Evolutionary conservation across 2,797 vertebrate genomes (phyloP).

Genomic region (Lophotriccus pileatus): DNA sequence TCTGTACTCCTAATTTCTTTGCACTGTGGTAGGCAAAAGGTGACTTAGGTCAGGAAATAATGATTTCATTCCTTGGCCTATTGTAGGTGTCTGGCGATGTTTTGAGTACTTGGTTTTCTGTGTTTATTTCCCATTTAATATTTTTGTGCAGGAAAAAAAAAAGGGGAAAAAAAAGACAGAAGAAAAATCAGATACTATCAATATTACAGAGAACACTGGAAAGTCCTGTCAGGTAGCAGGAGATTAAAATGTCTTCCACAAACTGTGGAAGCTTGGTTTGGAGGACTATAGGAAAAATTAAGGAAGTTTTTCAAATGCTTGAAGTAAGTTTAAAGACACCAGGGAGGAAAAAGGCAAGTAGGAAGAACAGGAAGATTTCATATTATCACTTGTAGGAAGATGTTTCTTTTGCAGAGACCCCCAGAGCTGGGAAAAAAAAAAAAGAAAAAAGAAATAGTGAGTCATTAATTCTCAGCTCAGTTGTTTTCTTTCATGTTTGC

Average conservation of each 20-base stretch:
- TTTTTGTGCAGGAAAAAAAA: background rate
- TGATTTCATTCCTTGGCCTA: background rate
- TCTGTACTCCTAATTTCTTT: background rate
- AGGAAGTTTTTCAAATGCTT: constrained; percentile 18
- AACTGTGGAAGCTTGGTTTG: background rate
- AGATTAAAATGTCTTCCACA: constrained; percentile 11
- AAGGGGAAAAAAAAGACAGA: background rate
- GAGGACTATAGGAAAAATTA: background rate
- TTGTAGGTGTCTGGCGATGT: background rate
- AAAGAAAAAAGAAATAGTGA: constrained; percentile 2
- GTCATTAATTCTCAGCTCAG: constrained; percentile 34
- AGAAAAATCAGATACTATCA: background rate
- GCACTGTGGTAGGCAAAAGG: background rate
- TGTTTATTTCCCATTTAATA: background rate
- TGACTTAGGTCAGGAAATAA: background rate
- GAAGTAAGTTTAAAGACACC: constrained; percentile 8
- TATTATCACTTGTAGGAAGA: constrained; percentile 28
- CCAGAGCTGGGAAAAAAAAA: background rate
- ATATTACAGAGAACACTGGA: background rate
- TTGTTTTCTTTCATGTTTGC: constrained; percentile 44
- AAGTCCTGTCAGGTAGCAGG: background rate
- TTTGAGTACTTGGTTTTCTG: background rate
- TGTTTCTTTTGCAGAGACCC: constrained; percentile 24
- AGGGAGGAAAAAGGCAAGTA: constrained; percentile 28
- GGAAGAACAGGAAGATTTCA: constrained; percentile 12